phyloP scores from a whole-genome alignment of 2,797 vertebrate genomes.

The Chloroceryle inda region DNA sequence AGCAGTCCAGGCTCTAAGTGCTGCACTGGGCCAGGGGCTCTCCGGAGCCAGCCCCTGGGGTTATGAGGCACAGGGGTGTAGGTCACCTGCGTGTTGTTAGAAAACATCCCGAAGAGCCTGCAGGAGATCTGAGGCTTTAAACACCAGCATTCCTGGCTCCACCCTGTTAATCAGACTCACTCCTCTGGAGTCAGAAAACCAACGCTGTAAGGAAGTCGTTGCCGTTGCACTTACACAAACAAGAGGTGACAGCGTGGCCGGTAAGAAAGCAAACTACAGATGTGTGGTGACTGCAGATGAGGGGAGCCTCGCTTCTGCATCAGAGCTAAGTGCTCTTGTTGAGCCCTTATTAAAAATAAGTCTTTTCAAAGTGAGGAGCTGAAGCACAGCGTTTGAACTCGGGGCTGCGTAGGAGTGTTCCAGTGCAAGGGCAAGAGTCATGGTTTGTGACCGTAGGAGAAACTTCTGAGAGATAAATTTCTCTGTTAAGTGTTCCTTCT shows the following conservation, averaged over 20 bases:
- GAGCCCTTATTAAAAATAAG: neutral
- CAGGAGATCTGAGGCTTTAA: neutral
- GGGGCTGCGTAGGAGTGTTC: neutral
- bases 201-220: neutral
- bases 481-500: conserved; percentile 56
- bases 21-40: neutral
- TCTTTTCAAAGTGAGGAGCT: neutral
- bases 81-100: neutral
- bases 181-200: neutral
- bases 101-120: neutral
- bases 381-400: neutral
- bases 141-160: neutral
- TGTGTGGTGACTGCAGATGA: neutral
- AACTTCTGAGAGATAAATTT: neutral
- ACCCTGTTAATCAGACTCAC: neutral
- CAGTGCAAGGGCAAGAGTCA: neutral
- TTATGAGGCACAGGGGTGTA: accelerated
- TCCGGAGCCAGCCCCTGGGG: neutral
- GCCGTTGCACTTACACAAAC: neutral
- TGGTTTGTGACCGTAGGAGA: neutral
- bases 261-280: neutral
- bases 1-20: neutral
- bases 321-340: neutral
- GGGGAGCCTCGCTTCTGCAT: neutral
- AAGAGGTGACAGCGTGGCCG: neutral